Base-by-base conservation (phyloP, 2,113 vertebrate species). In the Cyanoderma ruficeps region DNA sequence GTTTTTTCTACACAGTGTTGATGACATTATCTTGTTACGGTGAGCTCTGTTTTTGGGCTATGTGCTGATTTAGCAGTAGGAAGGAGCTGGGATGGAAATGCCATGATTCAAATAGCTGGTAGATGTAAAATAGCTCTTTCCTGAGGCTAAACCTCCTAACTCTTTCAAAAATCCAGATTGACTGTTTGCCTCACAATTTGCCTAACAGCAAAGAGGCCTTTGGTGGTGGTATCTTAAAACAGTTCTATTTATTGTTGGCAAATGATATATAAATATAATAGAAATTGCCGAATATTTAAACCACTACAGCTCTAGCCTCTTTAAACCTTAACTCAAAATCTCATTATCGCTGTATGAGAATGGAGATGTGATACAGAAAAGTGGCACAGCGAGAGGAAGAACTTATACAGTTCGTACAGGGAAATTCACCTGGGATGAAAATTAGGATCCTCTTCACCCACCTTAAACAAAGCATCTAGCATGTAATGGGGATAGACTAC, bases 391-490 rank as follows among this genome's bases (percentile, higher is more conserved):
- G 27, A 87, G 16, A 68, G 30, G 44, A 30, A 75, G 11, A 63
- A 41, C 10, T 59, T 44, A 22, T 15, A 23, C 47, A 79, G 41
- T 57, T 19, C 9, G 4, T 75, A 50, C n/a, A 31, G 84, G 42
- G 18, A 90, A 37, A 14, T 80, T 89, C 61, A 35, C 31, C 67
- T 82, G 63, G 79, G 46, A 53, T 56, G 60, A 84, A 97, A 96
- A 85, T 21, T 71, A 42, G 84, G 65, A 82, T 82, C 64, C 41
- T 49, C 70, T 84, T 94, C 89, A 94, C 42, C 37, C 75, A 94
- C 35, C 49, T 96, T 92, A 96, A 89, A 68, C 94, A 96, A 96
- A 96, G 35, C 33, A 57, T 85, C 68, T 71, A 13, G 81, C 1
- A 2, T 33, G 4, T 89, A 95, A 96, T 63, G 59, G 84, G 92